These are phyloP conservation scores for Grantiella picta DNA, from an alignment of 2,113 vertebrate species.

Conservation along the genomic window DNA sequence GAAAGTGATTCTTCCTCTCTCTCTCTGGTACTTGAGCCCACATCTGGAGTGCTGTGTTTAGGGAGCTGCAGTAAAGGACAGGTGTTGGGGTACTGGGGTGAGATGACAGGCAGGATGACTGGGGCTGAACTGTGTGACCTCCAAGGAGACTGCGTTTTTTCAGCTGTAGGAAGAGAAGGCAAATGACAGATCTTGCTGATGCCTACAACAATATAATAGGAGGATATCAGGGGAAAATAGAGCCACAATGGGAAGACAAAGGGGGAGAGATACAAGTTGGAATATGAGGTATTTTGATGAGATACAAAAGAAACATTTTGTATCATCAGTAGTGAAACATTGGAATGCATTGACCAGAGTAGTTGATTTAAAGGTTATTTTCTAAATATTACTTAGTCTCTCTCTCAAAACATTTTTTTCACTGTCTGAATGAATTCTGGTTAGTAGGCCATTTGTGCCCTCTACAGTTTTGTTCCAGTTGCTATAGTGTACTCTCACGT, in stretches of 20 bases:
- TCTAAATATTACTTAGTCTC: background rate
- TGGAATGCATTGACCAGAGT: background rate
- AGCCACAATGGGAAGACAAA: background rate
- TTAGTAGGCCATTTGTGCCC: background rate
- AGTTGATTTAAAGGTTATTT: background rate
- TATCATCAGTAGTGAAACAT: background rate
- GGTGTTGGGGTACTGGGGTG: fast-evolving
- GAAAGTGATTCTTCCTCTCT: background rate
- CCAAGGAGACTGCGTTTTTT: background rate
- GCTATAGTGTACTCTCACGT: background rate
- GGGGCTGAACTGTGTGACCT: background rate
- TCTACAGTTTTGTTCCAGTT: background rate
- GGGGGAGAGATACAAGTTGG: background rate
- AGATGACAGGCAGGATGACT: no score
- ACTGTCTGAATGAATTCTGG: background rate
- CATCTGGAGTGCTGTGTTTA: background rate
- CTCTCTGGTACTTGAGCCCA: background rate
- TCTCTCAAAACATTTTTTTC: background rate
- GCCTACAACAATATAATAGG: background rate
- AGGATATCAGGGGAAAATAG: background rate
- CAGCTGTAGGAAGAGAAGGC: background rate
- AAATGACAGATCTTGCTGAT: background rate
- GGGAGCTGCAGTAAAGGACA: background rate
- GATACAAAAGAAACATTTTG: background rate
- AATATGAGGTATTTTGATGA: background rate